Evolutionary conservation across 2,113 vertebrate species (phyloP).

Genomic region (Triplophysa siluroides): DNA sequence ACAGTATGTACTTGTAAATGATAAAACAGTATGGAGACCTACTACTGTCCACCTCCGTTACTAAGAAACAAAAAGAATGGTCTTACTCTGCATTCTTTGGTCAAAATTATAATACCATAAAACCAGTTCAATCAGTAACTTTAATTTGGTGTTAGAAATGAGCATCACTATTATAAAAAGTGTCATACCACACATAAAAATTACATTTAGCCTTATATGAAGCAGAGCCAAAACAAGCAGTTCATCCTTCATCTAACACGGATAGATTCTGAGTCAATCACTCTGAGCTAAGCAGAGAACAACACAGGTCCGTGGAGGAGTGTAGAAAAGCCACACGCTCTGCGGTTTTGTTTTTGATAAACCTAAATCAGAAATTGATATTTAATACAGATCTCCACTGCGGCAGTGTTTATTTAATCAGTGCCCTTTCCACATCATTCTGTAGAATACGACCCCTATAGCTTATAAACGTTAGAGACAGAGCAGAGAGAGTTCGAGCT

Average conservation of each 20-base stretch:
- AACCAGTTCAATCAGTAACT: neutral
- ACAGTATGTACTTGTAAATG: too few relatives aligned
- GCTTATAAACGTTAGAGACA: slow-evolving; percentile 53
- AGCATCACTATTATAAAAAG: neutral
- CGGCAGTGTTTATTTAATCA: slow-evolving; percentile 58
- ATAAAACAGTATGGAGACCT: too few relatives aligned
- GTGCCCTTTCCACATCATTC: slow-evolving; percentile 57
- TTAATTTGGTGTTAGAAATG: neutral
- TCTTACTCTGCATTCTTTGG: too few relatives aligned
- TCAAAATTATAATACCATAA: too few relatives aligned
- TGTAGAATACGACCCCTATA: slow-evolving; percentile 52
- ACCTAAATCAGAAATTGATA: slow-evolving; percentile 65
- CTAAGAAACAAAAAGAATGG: too few relatives aligned
- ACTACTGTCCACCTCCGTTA: too few relatives aligned
- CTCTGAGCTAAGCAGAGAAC: slow-evolving; percentile 43
- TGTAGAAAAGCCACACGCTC: slow-evolving; percentile 59
- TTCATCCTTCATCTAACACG: slow-evolving; percentile 44
- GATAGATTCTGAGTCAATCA: slow-evolving; percentile 37
- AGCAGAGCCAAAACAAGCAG: slow-evolving; percentile 47
- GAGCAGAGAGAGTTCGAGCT: slow-evolving; percentile 45
- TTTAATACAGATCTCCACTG: slow-evolving; percentile 58
- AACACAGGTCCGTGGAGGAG: slow-evolving; percentile 1
- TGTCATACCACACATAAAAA: slow-evolving; percentile 10
- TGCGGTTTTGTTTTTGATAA: slow-evolving; percentile 67
- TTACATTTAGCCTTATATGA: slow-evolving; percentile 18